Conservation (phyloP, 1,140 invertebrate genomes). For the Manduca sexta region DNA sequence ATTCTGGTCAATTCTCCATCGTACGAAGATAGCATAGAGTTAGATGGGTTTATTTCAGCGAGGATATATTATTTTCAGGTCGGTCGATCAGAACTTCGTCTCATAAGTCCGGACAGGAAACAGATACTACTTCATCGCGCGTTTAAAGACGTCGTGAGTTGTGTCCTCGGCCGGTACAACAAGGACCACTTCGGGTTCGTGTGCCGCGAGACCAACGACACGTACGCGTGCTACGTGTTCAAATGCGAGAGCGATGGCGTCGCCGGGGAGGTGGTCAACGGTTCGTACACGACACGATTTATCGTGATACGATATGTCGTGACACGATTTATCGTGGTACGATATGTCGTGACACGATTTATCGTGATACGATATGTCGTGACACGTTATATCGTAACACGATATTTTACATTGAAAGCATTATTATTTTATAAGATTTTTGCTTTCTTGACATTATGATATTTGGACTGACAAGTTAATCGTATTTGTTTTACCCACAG, state of each 20-base stretch:
- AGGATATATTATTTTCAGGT: constrained; percentile 74
- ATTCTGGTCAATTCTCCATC: no score
- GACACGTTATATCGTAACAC: no score
- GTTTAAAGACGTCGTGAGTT: constrained; percentile 90
- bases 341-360: no score
- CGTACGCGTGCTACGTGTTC: constrained; percentile 90
- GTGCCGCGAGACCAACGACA: constrained; percentile 81
- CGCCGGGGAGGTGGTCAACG: constrained; percentile 84
- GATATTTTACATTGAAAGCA: no score
- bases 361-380: no score
- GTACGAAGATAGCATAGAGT: no score
- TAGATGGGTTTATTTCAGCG: no score
- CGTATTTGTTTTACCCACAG: constrained; percentile 56
- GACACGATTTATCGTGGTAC: no score
- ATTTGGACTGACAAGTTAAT: no score
- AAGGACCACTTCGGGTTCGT: constrained; percentile 95
- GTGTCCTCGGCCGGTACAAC: constrained; percentile 87
- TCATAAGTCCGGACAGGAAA: constrained; percentile 95
- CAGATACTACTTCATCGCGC: constrained; percentile 89
- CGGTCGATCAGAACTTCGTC: constrained; percentile 87
- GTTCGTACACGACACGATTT: constrained; percentile 69
- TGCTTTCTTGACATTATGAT: no score
- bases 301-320: no score
- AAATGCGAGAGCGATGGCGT: constrained; percentile 90
- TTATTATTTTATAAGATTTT: no score